These are phyloP conservation scores for Epinephelus awoara DNA, from an alignment of 2,797 vertebrate genomes.

Conservation along the genomic window DNA sequence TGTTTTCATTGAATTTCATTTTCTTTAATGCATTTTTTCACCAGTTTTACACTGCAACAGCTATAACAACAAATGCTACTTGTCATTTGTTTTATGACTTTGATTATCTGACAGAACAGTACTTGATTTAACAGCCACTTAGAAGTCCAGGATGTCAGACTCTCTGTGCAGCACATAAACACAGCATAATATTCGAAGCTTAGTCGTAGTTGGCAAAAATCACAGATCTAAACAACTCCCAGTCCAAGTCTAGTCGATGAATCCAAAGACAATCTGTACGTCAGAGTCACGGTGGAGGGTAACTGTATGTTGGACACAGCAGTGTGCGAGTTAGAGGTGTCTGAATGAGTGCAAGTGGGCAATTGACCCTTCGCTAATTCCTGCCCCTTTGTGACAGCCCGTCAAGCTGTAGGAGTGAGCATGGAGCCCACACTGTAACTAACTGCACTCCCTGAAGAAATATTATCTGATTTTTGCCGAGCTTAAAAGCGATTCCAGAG, in stretches of 20 bases:
- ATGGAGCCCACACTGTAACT: no score
- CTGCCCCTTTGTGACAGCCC: no score
- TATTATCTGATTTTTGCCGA: no score
- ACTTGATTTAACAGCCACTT: conserved; percentile 1
- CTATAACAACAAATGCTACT: neutral
- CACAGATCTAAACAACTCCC: conserved; percentile 4
- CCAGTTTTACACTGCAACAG: neutral
- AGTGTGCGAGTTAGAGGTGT: neutral
- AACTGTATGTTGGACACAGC: neutral
- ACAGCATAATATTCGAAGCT: conserved; percentile 6
- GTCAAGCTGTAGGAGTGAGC: no score
- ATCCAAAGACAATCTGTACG: conserved; percentile 1
- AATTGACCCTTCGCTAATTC: no score
- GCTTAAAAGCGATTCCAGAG: no score
- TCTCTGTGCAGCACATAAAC: conserved; percentile 10
- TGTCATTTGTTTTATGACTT: conserved; percentile 19
- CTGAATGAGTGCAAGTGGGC: conserved; percentile 17
- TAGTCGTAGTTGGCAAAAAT: conserved; percentile 2
- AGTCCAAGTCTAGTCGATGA: neutral
- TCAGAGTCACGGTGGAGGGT: neutral
- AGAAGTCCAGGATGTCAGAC: conserved; percentile 1
- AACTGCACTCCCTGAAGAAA: no score
- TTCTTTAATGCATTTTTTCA: neutral
- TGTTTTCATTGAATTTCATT: conserved; percentile 12
- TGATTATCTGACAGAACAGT: conserved; percentile 32